A percentile compares a stretch with the other conserved stretches of the same genome.
These are phyloP conservation scores for Oryctes rhinoceros DNA, from an alignment of 1,140 invertebrate genomes.

Conservation along the genomic window DNA sequence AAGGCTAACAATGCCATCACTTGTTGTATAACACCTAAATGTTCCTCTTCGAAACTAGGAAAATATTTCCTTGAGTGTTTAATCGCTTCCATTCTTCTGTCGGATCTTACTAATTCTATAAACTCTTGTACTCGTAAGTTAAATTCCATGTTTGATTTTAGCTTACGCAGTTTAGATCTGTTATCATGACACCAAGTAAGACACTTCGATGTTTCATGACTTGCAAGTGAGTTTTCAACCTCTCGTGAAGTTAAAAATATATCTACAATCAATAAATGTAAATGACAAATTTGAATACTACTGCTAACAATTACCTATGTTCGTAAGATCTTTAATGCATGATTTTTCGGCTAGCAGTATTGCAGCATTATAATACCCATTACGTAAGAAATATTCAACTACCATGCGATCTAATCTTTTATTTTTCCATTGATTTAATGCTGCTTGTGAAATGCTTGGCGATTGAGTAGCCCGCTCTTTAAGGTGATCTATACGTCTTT, in stretches of 20 bases:
- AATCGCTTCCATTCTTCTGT: slow-evolving; percentile 89
- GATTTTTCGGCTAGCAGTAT: slow-evolving; percentile 83
- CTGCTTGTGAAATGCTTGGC: slow-evolving; percentile 61
- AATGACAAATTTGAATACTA: not conserved
- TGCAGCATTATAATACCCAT: slow-evolving; percentile 95
- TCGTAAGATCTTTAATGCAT: slow-evolving; percentile 88
- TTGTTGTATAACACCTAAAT: slow-evolving; percentile 87
- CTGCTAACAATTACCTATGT: slow-evolving; percentile 73
- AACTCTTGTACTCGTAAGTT: slow-evolving; percentile 93
- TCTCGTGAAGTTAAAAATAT: slow-evolving; percentile 90
- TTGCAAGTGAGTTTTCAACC: slow-evolving; percentile 81
- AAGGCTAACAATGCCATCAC: slow-evolving; percentile 96
- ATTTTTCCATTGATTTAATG: slow-evolving; percentile 84
- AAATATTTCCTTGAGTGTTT: slow-evolving; percentile 95
- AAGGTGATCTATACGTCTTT: slow-evolving; percentile 90
- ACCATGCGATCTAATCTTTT: slow-evolving; percentile 92
- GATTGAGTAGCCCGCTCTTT: slow-evolving; percentile 76
- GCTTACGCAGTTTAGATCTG: slow-evolving; percentile 92
- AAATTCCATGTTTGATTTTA: slow-evolving; percentile 90
- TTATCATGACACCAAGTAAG: slow-evolving; percentile 98
- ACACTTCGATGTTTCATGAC: slow-evolving; percentile 86
- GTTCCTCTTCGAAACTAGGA: slow-evolving; percentile 84
- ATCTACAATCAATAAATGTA: slow-evolving; percentile 63
- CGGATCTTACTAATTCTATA: slow-evolving; percentile 89
- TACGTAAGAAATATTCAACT: slow-evolving; percentile 95